phyloP scores from a whole-genome alignment of 1,140 invertebrate species.

The Bombus ignitus region DNA sequence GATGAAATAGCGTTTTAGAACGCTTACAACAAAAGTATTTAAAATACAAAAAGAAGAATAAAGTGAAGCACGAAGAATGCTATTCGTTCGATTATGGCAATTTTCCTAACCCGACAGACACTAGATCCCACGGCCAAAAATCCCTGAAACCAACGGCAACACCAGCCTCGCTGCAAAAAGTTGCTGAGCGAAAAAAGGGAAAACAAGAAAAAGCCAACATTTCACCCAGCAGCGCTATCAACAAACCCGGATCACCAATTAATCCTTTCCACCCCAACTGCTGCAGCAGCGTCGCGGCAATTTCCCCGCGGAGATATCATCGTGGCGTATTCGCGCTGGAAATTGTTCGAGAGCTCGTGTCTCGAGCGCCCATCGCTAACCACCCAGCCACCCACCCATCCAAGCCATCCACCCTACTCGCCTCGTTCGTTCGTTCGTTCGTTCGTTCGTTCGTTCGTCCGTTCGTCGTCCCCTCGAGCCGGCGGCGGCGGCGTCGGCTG shows the following conservation, averaged over 20 bases:
- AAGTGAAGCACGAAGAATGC: neutral
- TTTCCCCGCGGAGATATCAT: slow-evolving; percentile 41
- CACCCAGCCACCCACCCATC: neutral
- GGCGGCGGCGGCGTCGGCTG: slow-evolving; percentile 30
- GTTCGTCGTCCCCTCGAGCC: slow-evolving; percentile 18
- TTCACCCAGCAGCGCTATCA: slow-evolving; percentile 11
- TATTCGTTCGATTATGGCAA: neutral
- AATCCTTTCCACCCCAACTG: slow-evolving; percentile 37
- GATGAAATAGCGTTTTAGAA: neutral
- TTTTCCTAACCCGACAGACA: neutral
- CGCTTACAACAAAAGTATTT: neutral
- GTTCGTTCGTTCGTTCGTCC: slow-evolving; percentile 9
- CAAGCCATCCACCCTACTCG: slow-evolving; percentile 2
- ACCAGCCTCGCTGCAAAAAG: neutral
- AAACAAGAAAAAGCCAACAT: slow-evolving; percentile 19
- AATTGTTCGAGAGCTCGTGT: slow-evolving; percentile 43
- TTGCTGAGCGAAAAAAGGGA: neutral
- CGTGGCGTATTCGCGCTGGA: slow-evolving; percentile 19
- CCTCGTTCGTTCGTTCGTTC: slow-evolving; percentile 6
- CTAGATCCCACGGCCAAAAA: neutral
- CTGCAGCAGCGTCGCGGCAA: slow-evolving; percentile 34
- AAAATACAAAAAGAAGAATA: neutral
- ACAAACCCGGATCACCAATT: slow-evolving; percentile 46
- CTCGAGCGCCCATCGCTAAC: slow-evolving; percentile 36
- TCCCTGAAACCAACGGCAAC: neutral